A percentile compares a stretch with the other conserved stretches of the same genome.
Conservation (phyloP, 2,113 vertebrate genomes). For the Stigmatopora argus region DNA sequence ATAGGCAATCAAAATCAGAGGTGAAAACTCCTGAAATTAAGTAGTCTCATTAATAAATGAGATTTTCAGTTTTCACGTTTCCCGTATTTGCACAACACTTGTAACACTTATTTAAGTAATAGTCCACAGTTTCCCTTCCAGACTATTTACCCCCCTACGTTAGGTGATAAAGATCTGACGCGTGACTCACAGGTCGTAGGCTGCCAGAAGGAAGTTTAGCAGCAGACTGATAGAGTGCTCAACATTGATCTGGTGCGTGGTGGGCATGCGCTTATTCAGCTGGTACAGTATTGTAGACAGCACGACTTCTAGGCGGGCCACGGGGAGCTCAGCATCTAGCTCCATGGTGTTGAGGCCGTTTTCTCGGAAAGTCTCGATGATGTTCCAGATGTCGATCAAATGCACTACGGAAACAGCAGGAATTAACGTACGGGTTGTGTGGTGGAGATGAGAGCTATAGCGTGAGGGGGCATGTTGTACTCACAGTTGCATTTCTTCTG, state of each 20-base stretch:
- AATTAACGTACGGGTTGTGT: fast-evolving
- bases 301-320: slow-evolving; percentile 88
- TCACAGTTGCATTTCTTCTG: slow-evolving; percentile 98
- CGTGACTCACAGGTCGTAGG: slow-evolving; percentile 89
- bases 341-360: slow-evolving; percentile 90
- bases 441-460: no score
- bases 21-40: no score
- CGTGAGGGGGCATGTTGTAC: slow-evolving; percentile 48
- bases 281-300: slow-evolving; percentile 94
- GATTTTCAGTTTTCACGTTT: no score
- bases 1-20: background rate
- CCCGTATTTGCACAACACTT: background rate
- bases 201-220: slow-evolving; percentile 93
- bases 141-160: slow-evolving; percentile 29
- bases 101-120: slow-evolving; percentile 13
- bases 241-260: slow-evolving; percentile 92
- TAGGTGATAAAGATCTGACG: background rate
- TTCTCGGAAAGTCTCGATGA: slow-evolving; percentile 93
- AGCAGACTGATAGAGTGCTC: slow-evolving; percentile 91
- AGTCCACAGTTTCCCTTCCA: slow-evolving; percentile 24
- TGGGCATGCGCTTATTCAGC: slow-evolving; percentile 97
- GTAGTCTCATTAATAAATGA: no score
- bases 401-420: slow-evolving; percentile 74
- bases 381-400: slow-evolving; percentile 96
- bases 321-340: slow-evolving; percentile 81